Conservation (phyloP, 2,888 invertebrate species). For the Cerceris ruficornis region DNA sequence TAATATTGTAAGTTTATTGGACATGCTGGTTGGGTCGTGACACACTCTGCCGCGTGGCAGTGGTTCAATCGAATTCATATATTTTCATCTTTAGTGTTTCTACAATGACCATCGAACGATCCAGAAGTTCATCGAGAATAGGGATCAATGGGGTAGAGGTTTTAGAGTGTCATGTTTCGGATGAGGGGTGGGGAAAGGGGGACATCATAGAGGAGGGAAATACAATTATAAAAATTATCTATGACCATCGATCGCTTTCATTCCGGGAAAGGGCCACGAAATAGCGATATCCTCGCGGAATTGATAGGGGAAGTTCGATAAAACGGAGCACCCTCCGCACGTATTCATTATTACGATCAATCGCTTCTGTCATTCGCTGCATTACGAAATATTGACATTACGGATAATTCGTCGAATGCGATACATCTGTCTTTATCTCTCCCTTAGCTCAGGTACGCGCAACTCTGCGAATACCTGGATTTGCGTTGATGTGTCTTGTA, state of each 20-base stretch:
- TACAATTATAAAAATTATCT: constrained; percentile 64
- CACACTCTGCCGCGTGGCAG: constrained; percentile 55
- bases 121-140: constrained; percentile 10
- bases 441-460: constrained; percentile 20
- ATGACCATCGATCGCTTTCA: constrained; percentile 50
- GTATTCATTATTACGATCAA: constrained; percentile 17
- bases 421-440: constrained; percentile 56
- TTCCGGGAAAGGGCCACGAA: constrained; percentile 23
- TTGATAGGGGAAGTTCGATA: constrained; percentile 21
- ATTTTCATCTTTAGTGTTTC: constrained; percentile 26
- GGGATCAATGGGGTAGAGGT: too few species aligned
- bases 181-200: neutral
- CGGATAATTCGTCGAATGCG: constrained; percentile 48
- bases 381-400: constrained; percentile 61
- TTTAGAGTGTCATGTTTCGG: neutral
- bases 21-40: constrained; percentile 69
- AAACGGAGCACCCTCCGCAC: constrained; percentile 25
- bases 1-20: constrained; percentile 75
- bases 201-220: constrained; percentile 27
- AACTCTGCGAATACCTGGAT: constrained; percentile 3
- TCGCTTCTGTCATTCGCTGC: constrained; percentile 32
- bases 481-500: constrained; percentile 19
- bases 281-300: neutral
- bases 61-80: constrained; percentile 47
- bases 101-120: constrained; percentile 44